Percentiles rank a stretch among this genome's conserved stretches.
Evolutionary conservation across 2,888 invertebrate genomes (phyloP).

Genomic region (Bursaphelenchus okinawaensis): DNA sequence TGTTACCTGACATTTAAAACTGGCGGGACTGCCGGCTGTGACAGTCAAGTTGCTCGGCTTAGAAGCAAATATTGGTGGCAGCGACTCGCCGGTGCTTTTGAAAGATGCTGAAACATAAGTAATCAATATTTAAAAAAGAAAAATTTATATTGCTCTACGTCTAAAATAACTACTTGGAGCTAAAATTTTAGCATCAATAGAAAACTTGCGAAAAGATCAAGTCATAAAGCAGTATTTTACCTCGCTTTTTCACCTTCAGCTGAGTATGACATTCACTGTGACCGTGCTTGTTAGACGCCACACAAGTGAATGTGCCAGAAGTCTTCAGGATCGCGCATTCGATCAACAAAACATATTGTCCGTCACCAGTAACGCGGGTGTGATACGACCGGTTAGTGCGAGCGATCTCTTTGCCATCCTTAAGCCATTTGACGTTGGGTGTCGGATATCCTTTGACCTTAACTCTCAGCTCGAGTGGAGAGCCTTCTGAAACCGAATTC

Average conservation of each 20-base stretch:
- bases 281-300: slow-evolving; percentile 59
- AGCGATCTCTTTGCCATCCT: slow-evolving; percentile 41
- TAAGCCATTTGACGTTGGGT: slow-evolving; percentile 47
- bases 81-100: slow-evolving; percentile 1
- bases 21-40: slow-evolving; percentile 38
- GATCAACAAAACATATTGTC: slow-evolving; percentile 40
- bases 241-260: slow-evolving; percentile 22
- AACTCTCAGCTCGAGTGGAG: slow-evolving; percentile 38
- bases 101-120: not conserved
- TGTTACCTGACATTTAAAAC: slow-evolving; percentile 31
- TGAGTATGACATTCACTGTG: slow-evolving; percentile 35
- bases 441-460: slow-evolving; percentile 44
- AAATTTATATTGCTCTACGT: not conserved
- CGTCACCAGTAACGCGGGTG: slow-evolving; percentile 36
- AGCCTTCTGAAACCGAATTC: slow-evolving; percentile 42
- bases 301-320: slow-evolving; percentile 61
- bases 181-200: not conserved
- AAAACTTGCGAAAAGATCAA: not conserved
- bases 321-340: slow-evolving; percentile 46
- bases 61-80: slow-evolving; percentile 36
- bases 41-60: slow-evolving; percentile 40
- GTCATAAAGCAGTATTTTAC: slow-evolving; percentile 2
- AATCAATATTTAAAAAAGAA: not conserved
- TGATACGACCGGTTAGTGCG: slow-evolving; percentile 13
- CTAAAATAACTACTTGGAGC: not conserved